Evolutionary conservation across 2,113 vertebrate genomes (phyloP).

Genomic region (Circaetus gallicus): DNA sequence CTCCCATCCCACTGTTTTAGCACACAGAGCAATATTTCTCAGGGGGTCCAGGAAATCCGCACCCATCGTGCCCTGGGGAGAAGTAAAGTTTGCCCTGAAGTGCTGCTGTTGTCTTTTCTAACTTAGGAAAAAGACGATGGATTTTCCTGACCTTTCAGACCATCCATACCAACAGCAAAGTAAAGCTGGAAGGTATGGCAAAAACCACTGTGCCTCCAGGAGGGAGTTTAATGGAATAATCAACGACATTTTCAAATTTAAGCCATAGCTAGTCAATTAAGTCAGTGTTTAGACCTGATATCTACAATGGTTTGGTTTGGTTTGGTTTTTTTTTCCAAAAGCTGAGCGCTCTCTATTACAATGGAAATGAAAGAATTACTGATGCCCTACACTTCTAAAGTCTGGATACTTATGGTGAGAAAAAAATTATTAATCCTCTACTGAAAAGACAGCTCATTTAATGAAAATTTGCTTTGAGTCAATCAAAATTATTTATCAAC

Average conservation of each 20-base stretch:
- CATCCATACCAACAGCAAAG: not conserved
- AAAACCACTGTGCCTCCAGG: not conserved
- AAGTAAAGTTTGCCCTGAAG: not conserved
- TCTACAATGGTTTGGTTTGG: not conserved
- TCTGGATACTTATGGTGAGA: not conserved
- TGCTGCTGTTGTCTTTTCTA: not conserved
- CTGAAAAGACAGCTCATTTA: not conserved
- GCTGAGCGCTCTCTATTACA: not conserved
- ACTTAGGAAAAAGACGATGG: not conserved
- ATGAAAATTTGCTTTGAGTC: not conserved
- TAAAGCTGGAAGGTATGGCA: not conserved
- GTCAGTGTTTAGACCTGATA: not conserved
- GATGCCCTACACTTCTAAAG: not conserved
- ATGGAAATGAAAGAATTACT: not conserved
- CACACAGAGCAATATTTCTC: not conserved
- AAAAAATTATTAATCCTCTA: not conserved
- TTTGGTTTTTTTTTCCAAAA: not conserved
- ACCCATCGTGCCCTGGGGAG: accelerated
- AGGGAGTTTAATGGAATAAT: not conserved
- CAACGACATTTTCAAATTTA: not conserved
- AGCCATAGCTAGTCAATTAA: not conserved
- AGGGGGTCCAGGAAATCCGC: not conserved
- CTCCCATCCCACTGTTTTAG: not conserved
- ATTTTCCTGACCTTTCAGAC: not conserved
- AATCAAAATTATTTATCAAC: not conserved